Evolutionary conservation across 2,888 invertebrate genomes (phyloP).

Genomic region (Eumacrocentrus americanus): DNA sequence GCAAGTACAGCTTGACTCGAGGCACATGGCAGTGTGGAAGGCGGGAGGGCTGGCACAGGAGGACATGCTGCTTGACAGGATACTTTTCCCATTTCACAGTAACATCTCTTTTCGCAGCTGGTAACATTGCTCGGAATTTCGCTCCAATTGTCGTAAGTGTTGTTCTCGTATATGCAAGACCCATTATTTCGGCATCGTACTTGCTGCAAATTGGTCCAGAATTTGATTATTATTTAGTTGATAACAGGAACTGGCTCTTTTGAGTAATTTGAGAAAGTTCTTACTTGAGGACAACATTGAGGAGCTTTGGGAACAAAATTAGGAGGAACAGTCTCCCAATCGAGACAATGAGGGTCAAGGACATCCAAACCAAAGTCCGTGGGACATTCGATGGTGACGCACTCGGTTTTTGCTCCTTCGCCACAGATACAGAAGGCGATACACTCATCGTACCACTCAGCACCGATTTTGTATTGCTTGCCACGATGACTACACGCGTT

Average conservation of each 20-base stretch:
- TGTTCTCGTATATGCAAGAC: conserved; percentile 77
- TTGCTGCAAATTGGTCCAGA: conserved; percentile 67
- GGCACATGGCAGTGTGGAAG: conserved; percentile 75
- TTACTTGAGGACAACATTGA: conserved; percentile 74
- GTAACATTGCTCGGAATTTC: conserved; percentile 80
- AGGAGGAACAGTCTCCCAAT: conserved; percentile 84
- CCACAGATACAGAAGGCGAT: conserved; percentile 79
- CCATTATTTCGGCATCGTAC: conserved; percentile 82
- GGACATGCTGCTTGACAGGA: conserved; percentile 84
- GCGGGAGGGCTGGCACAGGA: conserved; percentile 78
- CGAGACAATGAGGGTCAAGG: conserved; percentile 80
- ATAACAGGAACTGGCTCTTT: too few relatives aligned
- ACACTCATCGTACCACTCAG: conserved; percentile 76
- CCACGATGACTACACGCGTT: conserved; percentile 52
- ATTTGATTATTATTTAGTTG: too few relatives aligned
- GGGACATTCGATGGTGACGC: conserved; percentile 82
- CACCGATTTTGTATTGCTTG: conserved; percentile 61
- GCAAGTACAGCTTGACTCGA: conserved; percentile 71
- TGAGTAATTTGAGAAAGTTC: too few relatives aligned
- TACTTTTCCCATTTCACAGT: conserved; percentile 85
- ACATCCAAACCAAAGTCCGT: conserved; percentile 85
- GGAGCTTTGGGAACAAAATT: conserved; percentile 75
- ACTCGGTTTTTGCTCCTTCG: conserved; percentile 70
- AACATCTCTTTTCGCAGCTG: conserved; percentile 85
- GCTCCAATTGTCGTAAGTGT: conserved; percentile 74